Percentiles rank a stretch among this genome's conserved stretches.
Evolutionary conservation across 2,888 invertebrate genomes (phyloP).

Genomic region (Hetaerina titia): DNA sequence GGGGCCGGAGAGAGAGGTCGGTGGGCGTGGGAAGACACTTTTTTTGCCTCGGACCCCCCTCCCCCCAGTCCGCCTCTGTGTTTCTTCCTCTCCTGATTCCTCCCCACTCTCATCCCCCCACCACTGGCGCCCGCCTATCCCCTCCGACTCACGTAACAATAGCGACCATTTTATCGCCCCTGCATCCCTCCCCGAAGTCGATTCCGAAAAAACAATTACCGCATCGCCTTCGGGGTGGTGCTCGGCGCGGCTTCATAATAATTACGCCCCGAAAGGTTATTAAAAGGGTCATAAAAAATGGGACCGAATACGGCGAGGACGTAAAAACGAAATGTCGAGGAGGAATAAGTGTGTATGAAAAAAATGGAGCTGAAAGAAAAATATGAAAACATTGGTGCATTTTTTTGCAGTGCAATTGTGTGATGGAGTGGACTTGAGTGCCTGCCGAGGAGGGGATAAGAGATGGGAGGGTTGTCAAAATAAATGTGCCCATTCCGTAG

Average conservation of each 20-base stretch:
- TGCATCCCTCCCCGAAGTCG: neutral
- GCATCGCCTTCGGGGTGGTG: neutral
- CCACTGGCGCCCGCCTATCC: neutral
- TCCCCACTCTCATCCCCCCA: neutral
- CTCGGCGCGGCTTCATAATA: neutral
- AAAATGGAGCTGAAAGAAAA: neutral
- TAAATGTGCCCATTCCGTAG: too few species aligned
- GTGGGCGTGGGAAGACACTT: too few species aligned
- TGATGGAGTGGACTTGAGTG: neutral
- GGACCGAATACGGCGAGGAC: neutral
- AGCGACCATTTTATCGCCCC: neutral
- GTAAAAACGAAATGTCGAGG: neutral
- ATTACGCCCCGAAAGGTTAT: neutral
- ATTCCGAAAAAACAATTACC: constrained; percentile 2
- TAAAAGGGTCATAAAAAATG: constrained; percentile 8
- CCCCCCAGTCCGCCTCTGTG: too few species aligned
- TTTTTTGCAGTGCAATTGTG: neutral
- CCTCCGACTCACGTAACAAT: neutral
- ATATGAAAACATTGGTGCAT: neutral
- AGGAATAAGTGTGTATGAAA: neutral
- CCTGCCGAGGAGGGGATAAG: neutral
- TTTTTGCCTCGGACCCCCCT: too few species aligned
- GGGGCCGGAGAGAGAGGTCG: too few species aligned
- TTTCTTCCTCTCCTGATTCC: too few species aligned
- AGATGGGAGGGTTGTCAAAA: neutral